Evolutionary conservation across 2,888 invertebrate genomes (phyloP).

Genomic region (Cantharis lateralis): DNA sequence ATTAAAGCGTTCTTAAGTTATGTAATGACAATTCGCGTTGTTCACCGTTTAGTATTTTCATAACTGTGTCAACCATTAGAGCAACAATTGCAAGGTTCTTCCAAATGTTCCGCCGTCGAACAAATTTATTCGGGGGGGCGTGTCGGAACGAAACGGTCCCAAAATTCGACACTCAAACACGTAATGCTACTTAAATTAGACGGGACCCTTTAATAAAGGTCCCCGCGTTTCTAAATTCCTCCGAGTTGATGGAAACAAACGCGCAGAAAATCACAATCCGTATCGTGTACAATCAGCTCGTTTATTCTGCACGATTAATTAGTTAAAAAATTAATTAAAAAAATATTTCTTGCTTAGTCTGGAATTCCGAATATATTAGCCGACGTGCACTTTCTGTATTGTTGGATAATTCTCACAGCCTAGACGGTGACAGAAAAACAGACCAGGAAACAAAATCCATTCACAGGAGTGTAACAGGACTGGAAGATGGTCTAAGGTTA

Average conservation of each 20-base stretch:
- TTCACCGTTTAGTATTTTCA: background rate
- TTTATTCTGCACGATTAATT: conserved; percentile 19
- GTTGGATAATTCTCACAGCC: conserved; percentile 17
- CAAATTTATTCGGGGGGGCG: background rate
- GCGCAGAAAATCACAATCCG: conserved; percentile 5
- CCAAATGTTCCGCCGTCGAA: background rate
- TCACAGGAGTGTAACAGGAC: conserved; percentile 6
- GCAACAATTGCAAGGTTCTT: background rate
- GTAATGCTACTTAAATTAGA: background rate
- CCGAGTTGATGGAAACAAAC: background rate
- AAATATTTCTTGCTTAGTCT: conserved; percentile 16
- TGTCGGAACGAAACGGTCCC: background rate
- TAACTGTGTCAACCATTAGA: background rate
- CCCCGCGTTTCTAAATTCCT: background rate
- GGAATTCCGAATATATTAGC: conserved; percentile 18
- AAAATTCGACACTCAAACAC: background rate
- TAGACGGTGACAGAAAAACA: conserved; percentile 19
- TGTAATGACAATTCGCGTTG: background rate
- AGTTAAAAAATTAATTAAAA: background rate
- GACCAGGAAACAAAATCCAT: conserved; percentile 14
- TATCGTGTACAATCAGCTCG: conserved; percentile 19
- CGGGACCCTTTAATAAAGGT: background rate
- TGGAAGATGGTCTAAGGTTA: conserved; percentile 9
- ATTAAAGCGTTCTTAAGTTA: background rate
- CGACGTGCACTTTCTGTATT: background rate